Percentiles rank a stretch among this genome's conserved stretches.
Evolutionary conservation across 2,888 invertebrate genomes (phyloP).

Genomic region (Eucera pruinosa): DNA sequence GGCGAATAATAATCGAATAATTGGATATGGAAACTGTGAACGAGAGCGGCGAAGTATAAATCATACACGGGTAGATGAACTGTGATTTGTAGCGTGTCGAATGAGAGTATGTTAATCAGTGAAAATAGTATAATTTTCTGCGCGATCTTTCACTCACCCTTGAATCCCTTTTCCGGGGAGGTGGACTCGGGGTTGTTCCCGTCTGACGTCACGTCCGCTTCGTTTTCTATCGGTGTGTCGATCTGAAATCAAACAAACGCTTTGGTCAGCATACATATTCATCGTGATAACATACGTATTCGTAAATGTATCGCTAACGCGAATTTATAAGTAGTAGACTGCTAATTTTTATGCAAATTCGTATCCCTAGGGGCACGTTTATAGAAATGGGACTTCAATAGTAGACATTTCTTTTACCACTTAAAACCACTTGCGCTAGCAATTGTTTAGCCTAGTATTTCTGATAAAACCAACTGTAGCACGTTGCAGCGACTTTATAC

Average conservation of each 20-base stretch:
- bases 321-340: too few relatives aligned
- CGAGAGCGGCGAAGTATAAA: neutral
- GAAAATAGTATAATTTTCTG: slow-evolving; percentile 32
- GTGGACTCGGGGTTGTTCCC: slow-evolving; percentile 74
- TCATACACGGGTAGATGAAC: neutral
- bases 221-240: slow-evolving; percentile 79
- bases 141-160: slow-evolving; percentile 74
- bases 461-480: too few relatives aligned
- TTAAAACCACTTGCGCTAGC: too few relatives aligned
- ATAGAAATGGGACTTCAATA: too few relatives aligned
- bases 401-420: too few relatives aligned
- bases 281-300: neutral
- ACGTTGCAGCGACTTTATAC: too few relatives aligned
- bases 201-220: slow-evolving; percentile 78
- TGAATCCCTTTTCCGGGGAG: slow-evolving; percentile 82
- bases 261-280: neutral
- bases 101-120: neutral
- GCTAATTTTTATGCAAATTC: too few relatives aligned
- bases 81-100: neutral
- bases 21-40: neutral
- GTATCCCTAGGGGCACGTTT: too few relatives aligned
- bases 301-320: too few relatives aligned
- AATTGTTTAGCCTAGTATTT: too few relatives aligned
- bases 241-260: slow-evolving; percentile 76
- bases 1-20: too few relatives aligned